A percentile compares a stretch with the other conserved stretches of the same genome.
Conservation (phyloP, 2,888 invertebrate genomes). For the Exocentrus adspersus region DNA sequence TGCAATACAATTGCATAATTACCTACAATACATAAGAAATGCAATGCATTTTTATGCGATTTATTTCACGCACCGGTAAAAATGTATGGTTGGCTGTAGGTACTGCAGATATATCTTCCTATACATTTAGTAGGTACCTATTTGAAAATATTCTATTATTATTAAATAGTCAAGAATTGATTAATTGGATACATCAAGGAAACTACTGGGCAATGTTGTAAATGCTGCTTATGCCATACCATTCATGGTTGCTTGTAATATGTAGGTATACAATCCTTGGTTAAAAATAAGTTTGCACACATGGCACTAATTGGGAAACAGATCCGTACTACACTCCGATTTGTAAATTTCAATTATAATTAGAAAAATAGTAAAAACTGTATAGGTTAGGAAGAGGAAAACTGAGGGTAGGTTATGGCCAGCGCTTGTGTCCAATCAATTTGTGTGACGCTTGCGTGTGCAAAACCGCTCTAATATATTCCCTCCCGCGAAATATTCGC, state of each 20-base stretch:
- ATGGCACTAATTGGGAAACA: neutral
- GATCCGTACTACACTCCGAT: neutral
- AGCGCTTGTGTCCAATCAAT: constrained; percentile 30
- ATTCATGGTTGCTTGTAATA: constrained; percentile 31
- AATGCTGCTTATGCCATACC: constrained; percentile 25
- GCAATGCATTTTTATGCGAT: no score
- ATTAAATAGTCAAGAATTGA: no score
- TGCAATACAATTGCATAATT: no score
- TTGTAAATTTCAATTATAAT: constrained; percentile 5
- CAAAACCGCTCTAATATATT: no score
- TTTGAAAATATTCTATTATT: no score
- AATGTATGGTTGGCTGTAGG: no score
- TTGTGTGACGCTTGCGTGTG: constrained; percentile 33
- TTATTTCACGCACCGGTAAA: no score
- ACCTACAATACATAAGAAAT: no score
- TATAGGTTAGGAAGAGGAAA: constrained; percentile 32
- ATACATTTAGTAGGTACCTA: no score
- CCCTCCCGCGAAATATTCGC: constrained; percentile 17
- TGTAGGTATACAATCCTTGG: neutral
- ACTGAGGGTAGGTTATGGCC: constrained; percentile 35
- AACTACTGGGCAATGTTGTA: no score
- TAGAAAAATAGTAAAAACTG: constrained; percentile 29
- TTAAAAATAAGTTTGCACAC: constrained; percentile 14
- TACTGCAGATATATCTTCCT: no score
- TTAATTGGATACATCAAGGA: neutral